phyloP scores from a whole-genome alignment of 1,140 invertebrate genomes.

The Spodoptera litura region DNA sequence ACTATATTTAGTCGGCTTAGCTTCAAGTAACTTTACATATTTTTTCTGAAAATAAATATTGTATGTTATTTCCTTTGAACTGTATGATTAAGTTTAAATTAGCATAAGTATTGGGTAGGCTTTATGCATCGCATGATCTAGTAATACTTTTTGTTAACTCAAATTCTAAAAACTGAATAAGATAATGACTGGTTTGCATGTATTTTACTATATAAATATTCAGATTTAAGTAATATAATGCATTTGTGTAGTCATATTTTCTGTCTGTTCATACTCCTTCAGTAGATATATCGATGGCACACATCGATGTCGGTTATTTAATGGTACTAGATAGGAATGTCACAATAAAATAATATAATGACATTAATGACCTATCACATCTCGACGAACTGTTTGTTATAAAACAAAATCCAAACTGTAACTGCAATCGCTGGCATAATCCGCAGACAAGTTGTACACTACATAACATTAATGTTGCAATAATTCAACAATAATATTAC shows the following conservation, averaged over 20 bases:
- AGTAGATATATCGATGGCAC: neutral
- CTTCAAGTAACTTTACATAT: too few relatives aligned
- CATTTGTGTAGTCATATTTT: neutral
- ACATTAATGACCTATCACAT: neutral
- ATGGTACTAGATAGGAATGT: too few relatives aligned
- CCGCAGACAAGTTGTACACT: neutral
- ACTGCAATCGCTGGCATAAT: neutral
- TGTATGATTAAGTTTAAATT: too few relatives aligned
- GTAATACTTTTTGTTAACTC: too few relatives aligned
- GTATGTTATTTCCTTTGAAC: too few relatives aligned
- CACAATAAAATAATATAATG: neutral
- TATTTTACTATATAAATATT: neutral
- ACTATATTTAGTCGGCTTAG: neutral
- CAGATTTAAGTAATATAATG: neutral
- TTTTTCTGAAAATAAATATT: neutral
- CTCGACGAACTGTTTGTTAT: neutral
- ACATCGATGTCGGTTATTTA: too few relatives aligned
- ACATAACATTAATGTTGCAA: slow-evolving; percentile 13
- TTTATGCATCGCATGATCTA: too few relatives aligned
- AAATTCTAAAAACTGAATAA: too few relatives aligned
- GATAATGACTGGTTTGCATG: neutral
- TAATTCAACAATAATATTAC: slow-evolving; percentile 25
- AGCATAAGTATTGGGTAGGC: too few relatives aligned
- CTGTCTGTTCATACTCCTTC: neutral
- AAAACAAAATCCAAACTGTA: neutral